Conservation (phyloP, 2,888 invertebrate species). For the Protophormia terraenovae region DNA sequence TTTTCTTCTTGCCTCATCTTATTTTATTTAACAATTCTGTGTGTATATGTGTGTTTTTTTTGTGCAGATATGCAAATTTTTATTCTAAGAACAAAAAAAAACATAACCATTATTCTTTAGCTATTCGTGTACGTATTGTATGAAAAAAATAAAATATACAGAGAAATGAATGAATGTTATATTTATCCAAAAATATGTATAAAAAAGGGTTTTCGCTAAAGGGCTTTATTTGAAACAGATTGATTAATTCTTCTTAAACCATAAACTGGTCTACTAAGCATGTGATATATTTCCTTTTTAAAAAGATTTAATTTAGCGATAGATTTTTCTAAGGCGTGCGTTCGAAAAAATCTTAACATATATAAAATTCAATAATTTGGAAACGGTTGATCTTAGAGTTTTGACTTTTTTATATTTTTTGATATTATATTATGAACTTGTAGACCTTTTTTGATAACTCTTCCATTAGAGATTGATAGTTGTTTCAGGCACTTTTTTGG, state of each 20-base stretch:
- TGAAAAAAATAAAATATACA: not conserved
- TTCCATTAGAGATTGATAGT: too few relatives aligned
- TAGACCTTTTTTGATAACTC: too few relatives aligned
- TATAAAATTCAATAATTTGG: too few relatives aligned
- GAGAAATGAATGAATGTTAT: not conserved
- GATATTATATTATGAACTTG: too few relatives aligned
- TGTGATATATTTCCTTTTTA: too few relatives aligned
- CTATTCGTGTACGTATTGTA: conserved; percentile 40
- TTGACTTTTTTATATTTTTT: too few relatives aligned
- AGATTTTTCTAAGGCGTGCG: too few relatives aligned
- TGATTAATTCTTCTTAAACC: not conserved
- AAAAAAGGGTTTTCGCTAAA: not conserved
- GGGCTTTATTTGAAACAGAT: not conserved
- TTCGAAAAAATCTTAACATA: too few relatives aligned
- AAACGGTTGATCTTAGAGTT: too few relatives aligned
- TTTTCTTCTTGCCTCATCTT: not conserved
- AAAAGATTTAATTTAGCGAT: too few relatives aligned
- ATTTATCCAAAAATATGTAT: not conserved
- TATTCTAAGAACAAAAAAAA: not conserved
- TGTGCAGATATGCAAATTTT: conserved; percentile 52
- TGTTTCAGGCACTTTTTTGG: too few relatives aligned
- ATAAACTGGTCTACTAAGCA: too few relatives aligned
- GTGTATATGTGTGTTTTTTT: not conserved
- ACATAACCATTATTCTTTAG: conserved; percentile 63
- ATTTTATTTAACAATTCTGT: conserved; percentile 48